phyloP scores from a whole-genome alignment of 2,797 vertebrate species.

The Myotis pilosus region DNA sequence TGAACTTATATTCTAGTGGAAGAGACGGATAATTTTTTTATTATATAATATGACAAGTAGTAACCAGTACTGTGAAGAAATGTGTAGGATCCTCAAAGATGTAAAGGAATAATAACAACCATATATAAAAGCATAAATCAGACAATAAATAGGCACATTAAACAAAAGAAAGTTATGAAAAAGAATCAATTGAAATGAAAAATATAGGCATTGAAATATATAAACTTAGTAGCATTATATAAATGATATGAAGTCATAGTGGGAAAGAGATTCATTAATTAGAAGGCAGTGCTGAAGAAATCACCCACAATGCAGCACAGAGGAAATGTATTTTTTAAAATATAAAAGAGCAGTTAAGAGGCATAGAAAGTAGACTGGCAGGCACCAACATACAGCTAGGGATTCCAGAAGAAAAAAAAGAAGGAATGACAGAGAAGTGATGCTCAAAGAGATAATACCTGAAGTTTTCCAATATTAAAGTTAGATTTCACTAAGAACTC shows the following conservation, averaged over 20 bases:
- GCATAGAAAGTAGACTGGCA: neutral
- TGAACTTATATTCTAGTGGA: neutral
- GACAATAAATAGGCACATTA: neutral
- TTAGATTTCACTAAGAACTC: slow-evolving; percentile 13
- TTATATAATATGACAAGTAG: neutral
- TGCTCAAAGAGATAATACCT: neutral
- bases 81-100: neutral
- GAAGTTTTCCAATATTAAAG: neutral
- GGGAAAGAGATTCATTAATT: neutral
- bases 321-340: neutral
- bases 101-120: neutral
- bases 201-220: neutral
- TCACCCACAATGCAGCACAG: neutral
- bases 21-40: neutral
- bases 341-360: neutral
- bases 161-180: neutral
- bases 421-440: neutral
- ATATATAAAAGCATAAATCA: neutral
- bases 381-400: neutral
- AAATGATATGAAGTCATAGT: neutral
- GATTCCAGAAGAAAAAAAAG: neutral
- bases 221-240: neutral
- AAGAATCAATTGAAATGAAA: neutral
- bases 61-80: neutral
- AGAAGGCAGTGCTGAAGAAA: neutral